These are phyloP conservation scores for Drosophila anomelani DNA, from an alignment of 2,888 invertebrate genomes.

Conservation along the genomic window DNA sequence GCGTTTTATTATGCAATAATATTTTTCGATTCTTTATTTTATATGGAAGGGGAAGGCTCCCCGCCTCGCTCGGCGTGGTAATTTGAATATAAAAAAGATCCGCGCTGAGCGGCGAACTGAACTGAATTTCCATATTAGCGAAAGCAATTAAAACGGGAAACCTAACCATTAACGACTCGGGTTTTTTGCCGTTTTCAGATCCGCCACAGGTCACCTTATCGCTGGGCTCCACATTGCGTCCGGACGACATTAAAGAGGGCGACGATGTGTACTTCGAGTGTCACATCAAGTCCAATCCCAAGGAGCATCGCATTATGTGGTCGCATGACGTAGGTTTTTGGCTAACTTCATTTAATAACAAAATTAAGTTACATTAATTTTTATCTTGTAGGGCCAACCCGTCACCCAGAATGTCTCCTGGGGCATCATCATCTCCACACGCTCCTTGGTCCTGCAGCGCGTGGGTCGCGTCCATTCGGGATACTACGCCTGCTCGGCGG, in stretches of 20 bases:
- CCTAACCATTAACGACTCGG: conserved; percentile 43
- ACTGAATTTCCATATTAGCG: conserved; percentile 22
- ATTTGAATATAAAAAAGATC: conserved; percentile 46
- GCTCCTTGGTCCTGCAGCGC: conserved; percentile 93
- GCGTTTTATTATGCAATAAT: conserved; percentile 75
- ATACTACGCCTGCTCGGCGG: conserved; percentile 93
- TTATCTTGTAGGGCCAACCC: conserved; percentile 87
- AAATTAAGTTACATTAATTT: conserved; percentile 11
- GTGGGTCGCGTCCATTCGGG: conserved; percentile 93
- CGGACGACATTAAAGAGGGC: conserved; percentile 91
- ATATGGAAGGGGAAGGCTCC: conserved; percentile 36
- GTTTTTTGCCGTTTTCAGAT: conserved; percentile 85
- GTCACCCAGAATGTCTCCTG: conserved; percentile 93
- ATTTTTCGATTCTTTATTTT: conserved; percentile 76
- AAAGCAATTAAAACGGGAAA: conserved; percentile 54
- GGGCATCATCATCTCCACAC: conserved; percentile 94
- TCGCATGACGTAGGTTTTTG: conserved; percentile 88
- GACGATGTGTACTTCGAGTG: conserved; percentile 93
- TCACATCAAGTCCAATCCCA: conserved; percentile 91
- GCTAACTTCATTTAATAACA: not conserved
- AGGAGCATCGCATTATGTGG: conserved; percentile 91
- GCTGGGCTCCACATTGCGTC: conserved; percentile 90
- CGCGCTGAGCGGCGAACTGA: conserved; percentile 28
- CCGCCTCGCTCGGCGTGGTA: conserved; percentile 28
- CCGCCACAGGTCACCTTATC: conserved; percentile 90